phyloP scores from a whole-genome alignment of 2,888 invertebrate genomes.

The Chymomyza caudatula region DNA sequence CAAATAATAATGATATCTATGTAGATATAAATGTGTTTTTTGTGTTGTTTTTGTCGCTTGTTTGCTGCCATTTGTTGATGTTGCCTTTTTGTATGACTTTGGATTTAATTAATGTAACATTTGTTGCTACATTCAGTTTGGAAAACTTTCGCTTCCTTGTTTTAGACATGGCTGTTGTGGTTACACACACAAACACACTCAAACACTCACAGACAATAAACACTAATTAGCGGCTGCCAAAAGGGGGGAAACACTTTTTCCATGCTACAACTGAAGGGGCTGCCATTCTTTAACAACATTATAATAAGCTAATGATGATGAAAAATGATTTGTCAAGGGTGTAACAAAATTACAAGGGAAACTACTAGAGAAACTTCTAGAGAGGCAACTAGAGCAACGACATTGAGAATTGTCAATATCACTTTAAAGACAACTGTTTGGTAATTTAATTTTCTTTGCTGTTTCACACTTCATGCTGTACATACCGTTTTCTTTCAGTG shows the following conservation, averaged over 20 bases:
- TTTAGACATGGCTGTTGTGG: too few species aligned
- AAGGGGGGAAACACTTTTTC: conserved; percentile 21
- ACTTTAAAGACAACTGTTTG: too few species aligned
- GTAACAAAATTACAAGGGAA: too few species aligned
- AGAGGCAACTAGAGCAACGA: too few species aligned
- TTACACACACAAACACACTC: neutral
- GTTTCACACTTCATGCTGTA: too few species aligned
- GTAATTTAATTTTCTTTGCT: too few species aligned
- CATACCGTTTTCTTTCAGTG: too few species aligned
- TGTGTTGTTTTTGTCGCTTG: neutral
- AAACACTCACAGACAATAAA: neutral
- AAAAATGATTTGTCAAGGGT: conserved; percentile 13
- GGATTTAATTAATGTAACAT: conserved; percentile 44
- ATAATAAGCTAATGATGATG: conserved; percentile 28
- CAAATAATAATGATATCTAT: conserved; percentile 5
- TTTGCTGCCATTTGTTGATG: neutral
- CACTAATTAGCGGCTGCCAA: conserved; percentile 54
- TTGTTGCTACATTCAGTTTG: conserved; percentile 23
- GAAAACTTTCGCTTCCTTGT: neutral
- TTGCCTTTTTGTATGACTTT: neutral
- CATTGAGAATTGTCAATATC: too few species aligned
- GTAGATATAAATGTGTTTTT: conserved; percentile 9
- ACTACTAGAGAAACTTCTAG: too few species aligned
- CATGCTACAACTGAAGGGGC: conserved; percentile 30
- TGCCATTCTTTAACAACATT: conserved; percentile 15